Evolutionary conservation across 2,888 invertebrate genomes (phyloP), one percentile per base, ranked within the genome.

Genomic region (Neoscelio sp.): DNA sequence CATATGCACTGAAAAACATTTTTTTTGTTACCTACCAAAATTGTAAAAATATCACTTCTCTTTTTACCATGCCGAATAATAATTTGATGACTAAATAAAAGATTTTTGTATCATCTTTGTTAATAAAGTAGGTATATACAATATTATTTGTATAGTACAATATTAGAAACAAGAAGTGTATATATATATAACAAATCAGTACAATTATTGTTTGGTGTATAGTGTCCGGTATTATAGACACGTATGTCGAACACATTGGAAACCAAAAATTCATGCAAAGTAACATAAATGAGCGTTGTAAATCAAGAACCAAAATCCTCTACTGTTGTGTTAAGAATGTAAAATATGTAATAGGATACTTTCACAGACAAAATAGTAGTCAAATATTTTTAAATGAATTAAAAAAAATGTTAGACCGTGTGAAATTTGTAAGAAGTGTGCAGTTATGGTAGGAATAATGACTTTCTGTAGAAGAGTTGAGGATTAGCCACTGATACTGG

Each of bases 291-390:
- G 18, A 1, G 6, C 4, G 17, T 7, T 18, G 26, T 64, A 64
- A 64, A 64, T 64, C 50, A 64, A 17, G 5, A 8, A 1, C 38
- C 42, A 62, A n/a, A n/a, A n/a, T n/a, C n/a, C n/a, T n/a, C n/a
- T n/a, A n/a, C n/a, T n/a, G n/a, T 62, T 62, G 62, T 48, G 13
- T 20, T n/a, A 2, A 10, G 20, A 50, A 52, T 52, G 30, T 52
- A 65, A 52, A 62, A 64, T 64, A 23, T 38, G 64, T 64, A 48
- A 64, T 38, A 40, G 20, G 50, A 64, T 40, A 64, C 40, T 50
- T 48, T 50, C 38, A 12, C 26, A 17, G 30, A 17, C 48, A 28
- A 38, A 48, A 12, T 50, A 38, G 48, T 50, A 12, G 17, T 28
- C 40, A 26, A 38, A 40, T 40, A 50, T 48, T 35, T 17, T 12